Percentiles rank a stretch among this genome's conserved stretches.
These are phyloP conservation scores for Aplidium turbinatum DNA, from an alignment of 23 tunicate genomes.

Conservation along the genomic window DNA sequence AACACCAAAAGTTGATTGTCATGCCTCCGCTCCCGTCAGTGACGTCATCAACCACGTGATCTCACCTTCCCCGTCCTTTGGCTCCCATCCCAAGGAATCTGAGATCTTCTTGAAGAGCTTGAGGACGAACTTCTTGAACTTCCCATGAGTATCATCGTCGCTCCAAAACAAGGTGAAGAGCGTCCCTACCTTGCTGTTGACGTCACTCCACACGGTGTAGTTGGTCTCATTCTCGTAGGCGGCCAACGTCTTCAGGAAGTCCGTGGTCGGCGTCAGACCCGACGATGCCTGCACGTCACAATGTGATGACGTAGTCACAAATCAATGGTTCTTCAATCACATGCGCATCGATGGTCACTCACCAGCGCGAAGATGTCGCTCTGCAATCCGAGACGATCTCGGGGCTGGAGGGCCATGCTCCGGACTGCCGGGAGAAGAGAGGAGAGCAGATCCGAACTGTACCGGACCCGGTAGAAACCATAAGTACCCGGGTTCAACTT, in stretches of 20 bases:
- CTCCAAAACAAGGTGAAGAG: constrained; percentile 68
- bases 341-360: background rate
- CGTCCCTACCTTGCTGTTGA: constrained; percentile 44
- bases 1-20: no score
- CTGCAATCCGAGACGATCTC: constrained; percentile 71
- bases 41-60: no score
- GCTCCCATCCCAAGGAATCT: constrained; percentile 74
- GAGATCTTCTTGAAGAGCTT: constrained; percentile 35
- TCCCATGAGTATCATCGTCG: constrained; percentile 47
- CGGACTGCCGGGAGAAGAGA: constrained; percentile 71
- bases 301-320: background rate
- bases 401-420: constrained; percentile 48
- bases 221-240: constrained; percentile 80
- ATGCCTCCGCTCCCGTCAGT: no score
- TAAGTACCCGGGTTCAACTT: constrained; percentile 78
- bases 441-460: constrained; percentile 71
- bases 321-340: background rate
- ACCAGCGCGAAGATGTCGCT: constrained; percentile 89
- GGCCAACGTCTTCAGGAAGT: constrained; percentile 66
- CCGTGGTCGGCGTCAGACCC: constrained; percentile 69
- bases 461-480: constrained; percentile 88
- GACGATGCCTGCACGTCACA: constrained; percentile 59
- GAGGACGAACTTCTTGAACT: constrained; percentile 61
- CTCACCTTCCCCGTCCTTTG: constrained; percentile 63
- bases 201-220: constrained; percentile 88